A percentile compares a stretch with the other conserved stretches of the same genome.
Evolutionary conservation across 2,797 vertebrate genomes (phyloP).

Genomic region (Vultur gryphus): DNA sequence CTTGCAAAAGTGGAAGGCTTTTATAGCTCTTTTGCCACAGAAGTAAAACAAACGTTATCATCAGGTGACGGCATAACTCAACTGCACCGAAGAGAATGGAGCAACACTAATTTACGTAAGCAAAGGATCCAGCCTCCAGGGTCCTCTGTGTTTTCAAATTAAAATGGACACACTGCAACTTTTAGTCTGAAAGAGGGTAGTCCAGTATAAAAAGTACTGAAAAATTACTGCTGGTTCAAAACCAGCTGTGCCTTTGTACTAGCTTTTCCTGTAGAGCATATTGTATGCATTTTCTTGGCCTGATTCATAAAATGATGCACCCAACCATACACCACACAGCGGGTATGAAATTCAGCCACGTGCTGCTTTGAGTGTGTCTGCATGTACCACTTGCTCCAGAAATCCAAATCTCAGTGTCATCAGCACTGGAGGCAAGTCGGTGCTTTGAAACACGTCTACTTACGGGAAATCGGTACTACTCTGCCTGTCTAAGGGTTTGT

Average conservation of each 20-base stretch:
- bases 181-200: not conserved
- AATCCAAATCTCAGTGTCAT: not conserved
- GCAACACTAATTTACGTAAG: not conserved
- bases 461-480: not conserved
- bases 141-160: not conserved
- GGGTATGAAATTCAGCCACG: not conserved
- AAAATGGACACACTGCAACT: not conserved
- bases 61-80: not conserved
- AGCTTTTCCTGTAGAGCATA: not conserved
- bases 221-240: not conserved
- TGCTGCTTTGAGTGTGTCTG: not conserved
- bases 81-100: not conserved
- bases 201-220: not conserved
- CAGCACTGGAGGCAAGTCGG: not conserved
- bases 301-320: not conserved
- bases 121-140: not conserved
- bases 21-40: not conserved
- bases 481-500: not conserved
- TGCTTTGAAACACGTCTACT: not conserved
- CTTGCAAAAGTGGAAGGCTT: not conserved
- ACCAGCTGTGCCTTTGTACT: not conserved
- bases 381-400: not conserved
- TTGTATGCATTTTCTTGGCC: not conserved
- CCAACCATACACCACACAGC: fast-evolving
- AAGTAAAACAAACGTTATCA: not conserved